These are phyloP conservation scores for Chirona hameri DNA, from an alignment of 2,888 invertebrate genomes.

Conservation along the genomic window DNA sequence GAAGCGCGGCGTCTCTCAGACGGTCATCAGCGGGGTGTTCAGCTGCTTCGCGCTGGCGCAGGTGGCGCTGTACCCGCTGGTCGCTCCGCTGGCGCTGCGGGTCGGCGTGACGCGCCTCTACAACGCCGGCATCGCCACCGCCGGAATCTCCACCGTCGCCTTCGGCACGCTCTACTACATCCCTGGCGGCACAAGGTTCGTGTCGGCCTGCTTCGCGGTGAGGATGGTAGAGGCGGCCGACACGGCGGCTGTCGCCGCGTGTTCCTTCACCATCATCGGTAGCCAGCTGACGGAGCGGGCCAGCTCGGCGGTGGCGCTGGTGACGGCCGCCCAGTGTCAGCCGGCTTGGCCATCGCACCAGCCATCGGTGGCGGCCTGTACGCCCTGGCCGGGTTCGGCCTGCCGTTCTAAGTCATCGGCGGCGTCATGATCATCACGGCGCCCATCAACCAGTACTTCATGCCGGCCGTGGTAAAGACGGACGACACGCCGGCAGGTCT, in stretches of 20 bases:
- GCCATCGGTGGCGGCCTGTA: neutral
- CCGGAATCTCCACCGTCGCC: neutral
- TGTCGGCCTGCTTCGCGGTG: slow-evolving; percentile 1
- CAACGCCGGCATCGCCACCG: slow-evolving; percentile 2
- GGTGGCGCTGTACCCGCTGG: neutral
- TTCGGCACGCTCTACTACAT: slow-evolving; percentile 1
- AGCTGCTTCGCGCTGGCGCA: slow-evolving; percentile 7
- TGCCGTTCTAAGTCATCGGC: slow-evolving; percentile 7
- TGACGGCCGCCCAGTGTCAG: neutral
- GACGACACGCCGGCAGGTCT: neutral
- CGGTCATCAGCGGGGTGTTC: neutral
- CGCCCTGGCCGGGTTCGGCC: too few species aligned
- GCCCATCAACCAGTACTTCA: neutral
- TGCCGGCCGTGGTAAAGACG: neutral
- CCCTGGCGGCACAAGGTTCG: neutral
- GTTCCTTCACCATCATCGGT: slow-evolving; percentile 23
- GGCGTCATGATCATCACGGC: neutral
- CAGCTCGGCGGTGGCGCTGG: neutral
- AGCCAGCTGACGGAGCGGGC: neutral
- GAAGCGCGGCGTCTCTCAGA: neutral
- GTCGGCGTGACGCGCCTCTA: slow-evolving; percentile 10
- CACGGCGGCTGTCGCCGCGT: too few species aligned
- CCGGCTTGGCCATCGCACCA: slow-evolving; percentile 2
- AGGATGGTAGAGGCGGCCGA: neutral
- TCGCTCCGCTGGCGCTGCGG: neutral